phyloP scores from a whole-genome alignment of 2,797 vertebrate species.

The Zalophus californianus region DNA sequence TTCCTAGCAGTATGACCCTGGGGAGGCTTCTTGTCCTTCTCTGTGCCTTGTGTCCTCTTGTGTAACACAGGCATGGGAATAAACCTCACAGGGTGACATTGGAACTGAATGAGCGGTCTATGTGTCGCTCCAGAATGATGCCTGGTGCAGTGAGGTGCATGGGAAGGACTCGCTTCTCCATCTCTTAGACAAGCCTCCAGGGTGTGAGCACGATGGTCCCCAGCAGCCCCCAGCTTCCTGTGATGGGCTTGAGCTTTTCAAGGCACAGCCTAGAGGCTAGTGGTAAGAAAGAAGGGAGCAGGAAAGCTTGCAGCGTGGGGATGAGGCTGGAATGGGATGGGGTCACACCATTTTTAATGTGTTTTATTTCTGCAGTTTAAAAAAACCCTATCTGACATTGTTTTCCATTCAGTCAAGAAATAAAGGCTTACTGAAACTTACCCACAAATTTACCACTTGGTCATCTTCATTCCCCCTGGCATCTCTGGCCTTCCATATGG shows the following conservation, averaged over 20 bases:
- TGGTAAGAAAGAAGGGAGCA: neutral
- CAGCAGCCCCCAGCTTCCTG: neutral
- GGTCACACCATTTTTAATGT: neutral
- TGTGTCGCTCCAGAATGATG: neutral
- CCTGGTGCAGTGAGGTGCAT: neutral
- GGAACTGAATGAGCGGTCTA: too few relatives aligned
- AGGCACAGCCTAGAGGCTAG: neutral
- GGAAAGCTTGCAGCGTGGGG: neutral
- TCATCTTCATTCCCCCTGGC: neutral
- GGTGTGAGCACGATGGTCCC: neutral
- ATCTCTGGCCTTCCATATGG: neutral
- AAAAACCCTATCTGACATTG: neutral
- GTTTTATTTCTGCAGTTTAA: neutral
- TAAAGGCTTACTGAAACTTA: neutral
- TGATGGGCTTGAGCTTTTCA: neutral
- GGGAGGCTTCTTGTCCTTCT: neutral
- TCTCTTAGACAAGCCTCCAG: neutral
- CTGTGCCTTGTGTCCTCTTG: accelerated
- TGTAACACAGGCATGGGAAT: neutral
- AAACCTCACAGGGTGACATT: neutral
- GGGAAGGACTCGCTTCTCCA: neutral
- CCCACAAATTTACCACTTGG: neutral
- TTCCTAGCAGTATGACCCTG: neutral
- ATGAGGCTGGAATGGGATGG: too few relatives aligned
- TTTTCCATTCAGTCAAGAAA: neutral